Evolutionary conservation across 1,140 invertebrate genomes (phyloP), one percentile per base, ranked within the genome.

Genomic region (Zaprionus kolodkinae): DNA sequence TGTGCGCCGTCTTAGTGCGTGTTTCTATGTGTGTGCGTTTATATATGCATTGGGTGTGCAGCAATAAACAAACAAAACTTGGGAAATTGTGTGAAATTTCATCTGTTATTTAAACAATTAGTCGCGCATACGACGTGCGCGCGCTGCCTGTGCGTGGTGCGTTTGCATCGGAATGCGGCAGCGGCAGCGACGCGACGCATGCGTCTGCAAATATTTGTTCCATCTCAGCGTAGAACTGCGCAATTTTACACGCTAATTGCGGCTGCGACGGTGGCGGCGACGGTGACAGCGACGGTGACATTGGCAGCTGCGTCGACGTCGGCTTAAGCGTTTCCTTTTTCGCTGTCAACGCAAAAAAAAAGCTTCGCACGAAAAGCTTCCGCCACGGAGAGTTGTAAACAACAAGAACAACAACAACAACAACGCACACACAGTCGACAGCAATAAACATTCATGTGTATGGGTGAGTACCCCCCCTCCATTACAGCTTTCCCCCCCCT

Each of bases 141-240:
- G 55, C 59, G 35, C 17, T 68, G 40, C 7, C 40, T 45, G 40
- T 9, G 40, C 40, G 40, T 15, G 40, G 36, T 35, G 33, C 40
- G 50, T 59, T 40, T 60, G 64, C 68, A 61, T 68, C 30, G 84
- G 84, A 87, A 87, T 87, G 84, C 73, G 80, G 73, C 76, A 77
- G 70, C 75, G 57, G 43, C 73, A 66, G 69, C 55, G 48, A 61
- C 59, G 77, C 81, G 40, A 45, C 40, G 73, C 84, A 88, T 84
- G 84, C 76, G 68, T 66, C 62, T 55, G 67, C 77, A 88, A 87
- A 88, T 83, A 88, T 88, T 88, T 88, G 80, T 88, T 78, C 59
- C 76, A 76, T 79, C 66, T 66, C 27, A 12, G 52, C 50, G 38
- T 61, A 54, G 63, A 66, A 66, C 72, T 70, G 59, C 38, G 72